Evolutionary conservation across 2,113 vertebrate genomes (phyloP), one percentile per base, ranked within the genome.

Genomic region (Trichechus manatus): DNA sequence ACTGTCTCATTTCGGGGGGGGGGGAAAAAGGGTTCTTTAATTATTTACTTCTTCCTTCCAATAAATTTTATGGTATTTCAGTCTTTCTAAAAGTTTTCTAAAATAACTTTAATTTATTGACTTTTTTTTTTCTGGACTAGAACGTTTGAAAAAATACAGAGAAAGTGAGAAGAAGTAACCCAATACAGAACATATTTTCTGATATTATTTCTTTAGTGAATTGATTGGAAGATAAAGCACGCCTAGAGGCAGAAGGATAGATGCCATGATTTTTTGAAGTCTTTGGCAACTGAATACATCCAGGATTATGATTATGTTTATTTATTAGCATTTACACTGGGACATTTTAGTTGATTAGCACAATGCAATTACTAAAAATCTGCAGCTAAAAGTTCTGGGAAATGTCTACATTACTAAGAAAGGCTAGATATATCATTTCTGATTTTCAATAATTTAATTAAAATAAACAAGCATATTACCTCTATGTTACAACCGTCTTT

Each of bases 311-410:
- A 97, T 95, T 97, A 96, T 97, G 96, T 95, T 97, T 97, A 93
- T 91, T 97, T 97, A 98, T 98, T 97, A 98, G 94, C 97, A 98
- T 98, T 97, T 97, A 93, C 90, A 90, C 89, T 94, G 87, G 93
- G 87, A 84, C 95, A 96, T 98, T 98, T 98, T 97, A 95, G 97
- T 98, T 98, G 98, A 98, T 98, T 98, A 98, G 97, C 96, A 96
- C 96, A 98, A 98, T 97, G 97, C 66, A 98, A 98, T 98, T 98
- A 98, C 98, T 90, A 97, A 98, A 97, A 97, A 93, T 96, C 93
- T 97, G 87, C 89, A 98, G 96, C 96, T 95, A 93, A 87, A 97
- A 98, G 84, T 98, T 98, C 97, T 97, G 98, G 98, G 98, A 98
- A 98, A 93, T 88, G 33, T 94, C 93, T 92, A 82, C 79, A 97